Base-by-base conservation (phyloP, 2,888 invertebrate species). In the Lasioglossum oenotherae region DNA sequence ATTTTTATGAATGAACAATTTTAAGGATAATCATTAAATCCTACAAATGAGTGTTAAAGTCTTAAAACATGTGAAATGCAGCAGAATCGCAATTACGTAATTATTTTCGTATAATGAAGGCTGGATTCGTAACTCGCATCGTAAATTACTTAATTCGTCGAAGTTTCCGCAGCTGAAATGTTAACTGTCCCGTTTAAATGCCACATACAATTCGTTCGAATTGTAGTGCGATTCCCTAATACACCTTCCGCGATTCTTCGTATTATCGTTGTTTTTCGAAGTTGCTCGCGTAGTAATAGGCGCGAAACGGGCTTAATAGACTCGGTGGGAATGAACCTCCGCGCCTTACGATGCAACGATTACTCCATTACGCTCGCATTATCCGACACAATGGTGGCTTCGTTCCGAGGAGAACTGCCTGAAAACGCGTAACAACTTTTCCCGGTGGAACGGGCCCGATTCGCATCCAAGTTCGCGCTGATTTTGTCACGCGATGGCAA, bases 301-400 rank as follows among this genome's bases (percentile, higher is more conserved):
- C 35, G 49, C 23, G 74, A 23, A 74, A 74, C 23, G 31, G 49
- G 74, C 49, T 74, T 49, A 74, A 74, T 74, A 31, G 74, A 31
- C 31, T 74, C 31, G 4, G 16, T 6, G n/a, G 46, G 46, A 46
- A 27, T 2, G n/a, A 6, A 46, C 46, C 31, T 27, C 16, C 27
- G 49, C 49, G 10, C 49, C 49, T 74, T 49, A 23, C 74, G 74
- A 35, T 49, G 31, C 74, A 49, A 49, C 49, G 14, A 49, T 74
- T 74, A 49, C 49, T 74, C 74, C 35, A 74, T 74, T 74, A 74
- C 46, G 46, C 35, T 35, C 74, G 74, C 31, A 64, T 76, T 64
- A 53, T 64, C 64, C 38, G 1, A 71, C 60, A 71, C 49, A 72
- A 72, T 81, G 74, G 71, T 14, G 53, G 38, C 57, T 80, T 72